phyloP scores from a whole-genome alignment of 2,888 invertebrate genomes.

The Philopedon plagiatum region DNA sequence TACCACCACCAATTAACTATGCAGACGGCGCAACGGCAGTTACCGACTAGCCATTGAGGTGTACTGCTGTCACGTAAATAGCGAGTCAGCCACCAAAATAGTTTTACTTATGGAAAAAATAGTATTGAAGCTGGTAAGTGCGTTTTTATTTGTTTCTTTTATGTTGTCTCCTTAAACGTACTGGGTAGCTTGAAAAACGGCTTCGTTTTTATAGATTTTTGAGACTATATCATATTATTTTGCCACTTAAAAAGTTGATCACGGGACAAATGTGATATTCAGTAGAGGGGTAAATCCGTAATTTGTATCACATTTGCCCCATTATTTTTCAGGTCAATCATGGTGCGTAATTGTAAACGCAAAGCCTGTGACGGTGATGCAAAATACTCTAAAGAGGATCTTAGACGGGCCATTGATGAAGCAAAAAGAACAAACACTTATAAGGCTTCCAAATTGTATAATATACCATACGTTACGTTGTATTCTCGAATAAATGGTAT shows the following conservation, averaged over 20 bases:
- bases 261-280: neutral
- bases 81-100: no score
- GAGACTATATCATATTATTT: neutral
- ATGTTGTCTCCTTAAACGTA: no score
- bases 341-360: neutral
- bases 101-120: no score
- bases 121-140: no score
- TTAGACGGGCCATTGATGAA: conserved; percentile 1
- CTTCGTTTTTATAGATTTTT: no score
- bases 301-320: conserved; percentile 5
- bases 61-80: no score
- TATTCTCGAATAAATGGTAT: neutral
- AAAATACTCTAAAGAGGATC: conserved; percentile 3
- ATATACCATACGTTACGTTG: conserved; percentile 1
- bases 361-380: neutral
- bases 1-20: no score
- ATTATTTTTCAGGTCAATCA: neutral
- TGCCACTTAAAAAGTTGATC: neutral
- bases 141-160: no score
- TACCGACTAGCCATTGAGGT: no score
- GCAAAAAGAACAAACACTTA: neutral
- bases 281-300: neutral
- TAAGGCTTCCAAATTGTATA: conserved; percentile 3
- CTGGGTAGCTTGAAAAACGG: no score
- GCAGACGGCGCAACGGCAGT: no score